Base-by-base conservation (phyloP, 64 coral and sea anemone genomes). In the Astreopora myriophthalma region DNA sequence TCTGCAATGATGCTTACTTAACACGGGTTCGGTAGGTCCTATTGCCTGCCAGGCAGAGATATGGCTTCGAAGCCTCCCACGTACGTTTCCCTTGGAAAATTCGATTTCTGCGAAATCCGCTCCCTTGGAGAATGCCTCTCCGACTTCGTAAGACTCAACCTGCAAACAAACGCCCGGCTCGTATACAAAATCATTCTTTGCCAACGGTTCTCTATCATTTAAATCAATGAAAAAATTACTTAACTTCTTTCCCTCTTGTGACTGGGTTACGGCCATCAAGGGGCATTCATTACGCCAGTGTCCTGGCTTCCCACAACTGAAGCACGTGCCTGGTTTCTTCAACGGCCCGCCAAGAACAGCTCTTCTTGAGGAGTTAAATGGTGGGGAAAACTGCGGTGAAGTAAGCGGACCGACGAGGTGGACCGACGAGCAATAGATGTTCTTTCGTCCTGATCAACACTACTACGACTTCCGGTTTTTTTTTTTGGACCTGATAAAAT, bases 1-100 rank as follows among this genome's bases (percentile, higher is more conserved):
- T 71, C 78, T 81, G 10, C 81, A 11, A 90, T 33, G 25, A 80
- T 46, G 12, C 57, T 65, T 77, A 80, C n/a, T n/a, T n/a, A n/a
- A 34, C 28, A 71, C 61, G 4, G 61, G 3, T 3, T 26, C 22
- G 5, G 61, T 5, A 2, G 61, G 1, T 23, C 20, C 61, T 65
- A 65, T 65, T 24, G n/a, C 22, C 61, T 65, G 3, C 61, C 61
- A 23, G 20, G 61, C 17, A 22, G 20, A 24, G 2, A 65, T 1
- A 65, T 65, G 61, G 0, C 2, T 3, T 65, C 22, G n/a, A 3
- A 65, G 23, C n/a, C 62, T 3, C 52, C 52, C 52, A 12, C 52
- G 52, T 12, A 58, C 52, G 19, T 58, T 2, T 58, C 2, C 17
- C 2, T 9, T 6, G 19, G 52, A 16, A 16, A 16, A 2, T 58